These are phyloP conservation scores for Drosophila barbarae DNA, from an alignment of 2,888 invertebrate genomes.

Conservation along the genomic window DNA sequence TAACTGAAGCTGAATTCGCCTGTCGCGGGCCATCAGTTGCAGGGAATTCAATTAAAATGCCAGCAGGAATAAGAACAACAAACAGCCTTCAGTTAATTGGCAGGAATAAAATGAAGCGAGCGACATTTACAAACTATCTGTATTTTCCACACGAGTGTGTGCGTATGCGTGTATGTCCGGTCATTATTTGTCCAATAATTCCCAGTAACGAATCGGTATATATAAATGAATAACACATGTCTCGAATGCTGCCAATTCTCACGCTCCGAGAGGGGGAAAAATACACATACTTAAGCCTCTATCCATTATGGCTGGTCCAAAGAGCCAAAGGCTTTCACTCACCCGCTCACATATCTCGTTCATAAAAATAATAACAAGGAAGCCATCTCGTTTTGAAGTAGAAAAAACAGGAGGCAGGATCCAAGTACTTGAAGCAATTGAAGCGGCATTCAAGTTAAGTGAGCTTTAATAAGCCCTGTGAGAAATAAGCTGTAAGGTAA, in stretches of 20 bases:
- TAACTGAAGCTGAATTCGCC: constrained; percentile 8
- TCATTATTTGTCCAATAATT: constrained; percentile 47
- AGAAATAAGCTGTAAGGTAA: constrained; percentile 23
- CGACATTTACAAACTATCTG: constrained; percentile 14
- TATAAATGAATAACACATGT: constrained; percentile 67
- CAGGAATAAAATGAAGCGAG: constrained; percentile 39
- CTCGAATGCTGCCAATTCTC: constrained; percentile 49
- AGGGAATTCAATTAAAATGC: constrained; percentile 21
- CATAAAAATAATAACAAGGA: constrained; percentile 36
- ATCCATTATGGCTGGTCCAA: constrained; percentile 51
- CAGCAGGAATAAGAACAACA: constrained; percentile 37
- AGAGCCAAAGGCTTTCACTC: constrained; percentile 11
- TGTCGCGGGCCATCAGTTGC: constrained; percentile 8
- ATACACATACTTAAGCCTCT: constrained; percentile 36
- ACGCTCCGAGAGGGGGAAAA: constrained; percentile 41
- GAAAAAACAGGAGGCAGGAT: constrained; percentile 26
- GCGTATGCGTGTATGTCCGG: constrained; percentile 1
- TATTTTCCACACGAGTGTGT: constrained; percentile 11
- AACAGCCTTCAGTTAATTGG: constrained; percentile 51
- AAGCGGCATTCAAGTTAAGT: constrained; percentile 52
- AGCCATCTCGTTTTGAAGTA: constrained; percentile 27
- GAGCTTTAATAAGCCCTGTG: constrained; percentile 54
- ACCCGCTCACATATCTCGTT: constrained; percentile 26
- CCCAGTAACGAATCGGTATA: constrained; percentile 23
- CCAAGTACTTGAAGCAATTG: constrained; percentile 37